phyloP scores from a whole-genome alignment of 2,888 invertebrate species.

The Lithophane semibrunnea region DNA sequence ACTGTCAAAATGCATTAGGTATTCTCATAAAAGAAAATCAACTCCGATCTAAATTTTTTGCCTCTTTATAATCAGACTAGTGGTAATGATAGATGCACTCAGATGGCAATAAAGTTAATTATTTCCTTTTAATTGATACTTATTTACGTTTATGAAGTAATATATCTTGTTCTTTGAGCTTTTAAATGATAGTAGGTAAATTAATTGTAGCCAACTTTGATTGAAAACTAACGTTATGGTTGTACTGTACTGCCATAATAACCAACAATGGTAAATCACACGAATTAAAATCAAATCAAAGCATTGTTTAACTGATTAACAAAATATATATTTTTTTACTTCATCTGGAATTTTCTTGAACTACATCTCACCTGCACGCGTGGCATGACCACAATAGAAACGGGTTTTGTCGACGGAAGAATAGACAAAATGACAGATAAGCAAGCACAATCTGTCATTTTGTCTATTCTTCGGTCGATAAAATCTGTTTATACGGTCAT shows the following conservation, averaged over 20 bases:
- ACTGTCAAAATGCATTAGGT: not conserved
- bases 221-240: slow-evolving; percentile 21
- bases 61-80: slow-evolving; percentile 16
- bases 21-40: not conserved
- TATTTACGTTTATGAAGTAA: slow-evolving; percentile 55
- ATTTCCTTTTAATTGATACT: slow-evolving; percentile 57
- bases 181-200: slow-evolving; percentile 25
- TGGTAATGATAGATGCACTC: slow-evolving; percentile 30
- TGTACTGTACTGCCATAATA: not conserved
- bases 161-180: slow-evolving; percentile 49
- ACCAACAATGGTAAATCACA: slow-evolving; percentile 5
- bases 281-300: not conserved
- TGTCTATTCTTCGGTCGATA: too few relatives aligned
- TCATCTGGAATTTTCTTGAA: too few relatives aligned
- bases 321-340: not conserved
- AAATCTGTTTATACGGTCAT: too few relatives aligned
- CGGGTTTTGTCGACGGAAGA: too few relatives aligned
- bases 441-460: too few relatives aligned
- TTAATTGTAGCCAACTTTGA: slow-evolving; percentile 28
- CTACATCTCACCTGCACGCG: too few relatives aligned
- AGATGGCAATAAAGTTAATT: slow-evolving; percentile 49
- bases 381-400: too few relatives aligned
- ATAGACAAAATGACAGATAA: too few relatives aligned
- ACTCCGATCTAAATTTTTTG: not conserved
- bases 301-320: not conserved